A percentile compares a stretch with the other conserved stretches of the same genome.
These are phyloP conservation scores for Sebastes steindachneri DNA, from an alignment of 2,797 vertebrate genomes.

Conservation along the genomic window DNA sequence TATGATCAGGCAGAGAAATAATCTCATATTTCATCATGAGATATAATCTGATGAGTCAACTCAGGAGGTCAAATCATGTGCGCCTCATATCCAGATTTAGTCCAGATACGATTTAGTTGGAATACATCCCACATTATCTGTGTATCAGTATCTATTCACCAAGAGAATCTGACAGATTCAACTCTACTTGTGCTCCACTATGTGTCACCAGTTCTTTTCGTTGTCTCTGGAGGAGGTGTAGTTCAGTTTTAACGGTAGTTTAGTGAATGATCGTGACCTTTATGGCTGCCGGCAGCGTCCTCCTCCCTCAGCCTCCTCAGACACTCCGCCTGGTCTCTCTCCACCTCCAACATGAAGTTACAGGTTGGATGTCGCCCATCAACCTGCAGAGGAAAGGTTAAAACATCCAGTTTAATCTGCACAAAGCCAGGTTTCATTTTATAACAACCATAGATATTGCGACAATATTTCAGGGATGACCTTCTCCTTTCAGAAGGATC, in stretches of 20 bases:
- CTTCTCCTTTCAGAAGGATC: background rate
- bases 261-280: slow-evolving; percentile 47
- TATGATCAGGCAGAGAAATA: background rate
- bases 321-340: slow-evolving; percentile 67
- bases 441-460: background rate
- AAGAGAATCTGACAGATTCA: background rate
- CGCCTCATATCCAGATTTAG: background rate
- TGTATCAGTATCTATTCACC: background rate
- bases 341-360: slow-evolving; percentile 76
- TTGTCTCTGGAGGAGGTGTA: background rate
- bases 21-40: slow-evolving; percentile 12
- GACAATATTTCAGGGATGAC: background rate
- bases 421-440: background rate
- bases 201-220: background rate
- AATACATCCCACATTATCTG: background rate
- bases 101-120: background rate
- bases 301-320: slow-evolving; percentile 55
- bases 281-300: background rate
- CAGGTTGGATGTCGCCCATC: slow-evolving; percentile 72
- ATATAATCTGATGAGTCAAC: slow-evolving; percentile 8
- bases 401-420: background rate
- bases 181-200: background rate
- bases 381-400: slow-evolving; percentile 36
- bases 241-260: background rate
- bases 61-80: background rate